Evolutionary conservation across 2,888 invertebrate genomes (phyloP).

Genomic region (Aporophyla nigra): DNA sequence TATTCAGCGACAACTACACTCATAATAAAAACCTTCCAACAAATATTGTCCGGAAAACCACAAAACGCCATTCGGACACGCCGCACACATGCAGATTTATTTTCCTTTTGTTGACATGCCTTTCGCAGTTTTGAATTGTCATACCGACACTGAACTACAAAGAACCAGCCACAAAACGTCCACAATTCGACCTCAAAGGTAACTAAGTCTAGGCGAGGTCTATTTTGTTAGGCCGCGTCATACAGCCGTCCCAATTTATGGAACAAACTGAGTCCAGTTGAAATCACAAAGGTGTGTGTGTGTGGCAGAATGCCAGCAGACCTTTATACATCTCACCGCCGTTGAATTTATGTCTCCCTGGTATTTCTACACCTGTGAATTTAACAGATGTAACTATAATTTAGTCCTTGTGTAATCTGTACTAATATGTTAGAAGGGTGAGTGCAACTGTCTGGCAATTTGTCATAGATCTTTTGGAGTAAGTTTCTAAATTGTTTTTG

Average conservation of each 20-base stretch:
- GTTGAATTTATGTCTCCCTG: slow-evolving; percentile 38
- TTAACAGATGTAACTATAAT: slow-evolving; percentile 23
- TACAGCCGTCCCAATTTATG: slow-evolving; percentile 34
- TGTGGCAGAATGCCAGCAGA: slow-evolving; percentile 32
- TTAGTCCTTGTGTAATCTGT: slow-evolving; percentile 17
- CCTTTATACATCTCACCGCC: slow-evolving; percentile 14
- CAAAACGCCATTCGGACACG: background rate
- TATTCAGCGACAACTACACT: background rate
- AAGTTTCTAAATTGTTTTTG: background rate
- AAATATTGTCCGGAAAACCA: background rate
- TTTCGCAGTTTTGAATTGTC: slow-evolving; percentile 8
- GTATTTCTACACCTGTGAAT: slow-evolving; percentile 21
- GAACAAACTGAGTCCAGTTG: slow-evolving; percentile 43
- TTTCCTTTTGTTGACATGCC: background rate
- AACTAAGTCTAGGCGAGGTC: slow-evolving; percentile 11
- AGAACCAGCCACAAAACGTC: slow-evolving; percentile 16
- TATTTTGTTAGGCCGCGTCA: slow-evolving; percentile 40
- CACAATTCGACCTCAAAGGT: slow-evolving; percentile 47
- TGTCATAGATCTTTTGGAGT: background rate
- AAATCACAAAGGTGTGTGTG: slow-evolving; percentile 49
- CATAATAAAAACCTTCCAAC: background rate
- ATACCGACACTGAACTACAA: slow-evolving; percentile 17
- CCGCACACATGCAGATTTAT: background rate
- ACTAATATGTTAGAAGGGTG: background rate
- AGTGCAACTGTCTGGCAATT: background rate